These are phyloP conservation scores for Acheta domesticus DNA, from an alignment of 2,888 invertebrate genomes.

Conservation along the genomic window DNA sequence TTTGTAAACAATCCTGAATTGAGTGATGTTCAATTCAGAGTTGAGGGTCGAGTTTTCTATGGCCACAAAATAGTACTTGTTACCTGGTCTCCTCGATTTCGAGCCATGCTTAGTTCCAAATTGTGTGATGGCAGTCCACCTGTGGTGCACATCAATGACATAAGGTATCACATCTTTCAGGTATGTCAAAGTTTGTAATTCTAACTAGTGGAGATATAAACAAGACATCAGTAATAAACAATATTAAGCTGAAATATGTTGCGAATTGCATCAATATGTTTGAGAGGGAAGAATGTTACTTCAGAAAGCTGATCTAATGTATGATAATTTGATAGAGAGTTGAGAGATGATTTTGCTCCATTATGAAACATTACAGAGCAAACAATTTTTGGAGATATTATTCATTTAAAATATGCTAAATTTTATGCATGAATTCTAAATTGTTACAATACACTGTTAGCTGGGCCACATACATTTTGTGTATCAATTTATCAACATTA, in stretches of 20 bases:
- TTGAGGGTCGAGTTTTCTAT: slow-evolving; percentile 86
- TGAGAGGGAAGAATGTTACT: not conserved
- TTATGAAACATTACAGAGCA: no score
- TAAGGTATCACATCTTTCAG: slow-evolving; percentile 89
- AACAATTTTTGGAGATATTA: no score
- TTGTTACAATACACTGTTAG: no score
- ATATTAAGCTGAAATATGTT: no score
- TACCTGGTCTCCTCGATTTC: slow-evolving; percentile 80
- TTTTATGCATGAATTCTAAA: no score
- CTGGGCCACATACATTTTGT: no score
- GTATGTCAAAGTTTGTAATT: slow-evolving; percentile 48
- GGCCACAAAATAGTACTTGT: slow-evolving; percentile 92
- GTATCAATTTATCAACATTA: no score
- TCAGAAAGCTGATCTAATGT: no score
- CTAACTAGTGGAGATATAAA: slow-evolving; percentile 3
- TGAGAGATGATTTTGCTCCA: no score
- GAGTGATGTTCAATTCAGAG: slow-evolving; percentile 88
- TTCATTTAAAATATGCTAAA: no score
- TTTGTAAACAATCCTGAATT: slow-evolving; percentile 92
- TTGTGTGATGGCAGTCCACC: slow-evolving; percentile 72
- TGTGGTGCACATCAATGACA: slow-evolving; percentile 87
- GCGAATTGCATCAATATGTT: not conserved
- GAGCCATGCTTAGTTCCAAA: slow-evolving; percentile 78
- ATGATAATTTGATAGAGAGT: no score
- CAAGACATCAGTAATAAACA: not conserved